Base-by-base conservation (phyloP, 2,113 vertebrate species). In the Mustela nigripes region DNA sequence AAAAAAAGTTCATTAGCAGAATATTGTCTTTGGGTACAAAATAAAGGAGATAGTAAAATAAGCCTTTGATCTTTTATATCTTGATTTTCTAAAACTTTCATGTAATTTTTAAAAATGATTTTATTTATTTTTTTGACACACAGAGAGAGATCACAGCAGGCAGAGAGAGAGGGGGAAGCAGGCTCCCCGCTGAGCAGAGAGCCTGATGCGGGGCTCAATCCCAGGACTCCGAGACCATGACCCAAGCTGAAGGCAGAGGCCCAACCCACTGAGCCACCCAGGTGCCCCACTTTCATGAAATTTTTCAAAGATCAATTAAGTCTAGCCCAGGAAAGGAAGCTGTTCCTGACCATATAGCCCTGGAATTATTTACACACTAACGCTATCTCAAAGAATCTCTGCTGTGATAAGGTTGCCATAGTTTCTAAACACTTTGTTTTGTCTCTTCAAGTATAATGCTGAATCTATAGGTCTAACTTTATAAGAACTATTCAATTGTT, bases 1-100 rank as follows among this genome's bases (percentile, higher is more conserved):
- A 11, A 39, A 81, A 84, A 63, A 53, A 76, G 16, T 12, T 31
- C 7, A 50, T 0, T 39, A 80, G 42, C 31, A 74, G 19, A 89
- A 81, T 83, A 67, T 83, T 96, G 60, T 56, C 82, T 90, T 85
- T 92, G 83, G 56, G 18, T 62, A 63, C 39, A 36, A 11, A 97
- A 79, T 86, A 80, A 84, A 96, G 36, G 16, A 91, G 7, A 89
- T 24, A 53, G 62, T 83, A 73, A 87, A 91, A 84, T 69, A 92
- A 31, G 21, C 26, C 62, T 87, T n/a, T 67, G 45, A 65, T 53
- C 56, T 91, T 78, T 91, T 84, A 2, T 56, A 36, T 92, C 42
- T 84, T 97, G 42, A 36, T 83, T 74, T 94, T 39, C 15, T 50
- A 16, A 83, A 92, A 94, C 69, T 78, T 94, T 62, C 22, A 62